Evolutionary conservation across 2,113 vertebrate genomes (phyloP), one percentile per base, ranked within the genome.

Genomic region (Passer domesticus): DNA sequence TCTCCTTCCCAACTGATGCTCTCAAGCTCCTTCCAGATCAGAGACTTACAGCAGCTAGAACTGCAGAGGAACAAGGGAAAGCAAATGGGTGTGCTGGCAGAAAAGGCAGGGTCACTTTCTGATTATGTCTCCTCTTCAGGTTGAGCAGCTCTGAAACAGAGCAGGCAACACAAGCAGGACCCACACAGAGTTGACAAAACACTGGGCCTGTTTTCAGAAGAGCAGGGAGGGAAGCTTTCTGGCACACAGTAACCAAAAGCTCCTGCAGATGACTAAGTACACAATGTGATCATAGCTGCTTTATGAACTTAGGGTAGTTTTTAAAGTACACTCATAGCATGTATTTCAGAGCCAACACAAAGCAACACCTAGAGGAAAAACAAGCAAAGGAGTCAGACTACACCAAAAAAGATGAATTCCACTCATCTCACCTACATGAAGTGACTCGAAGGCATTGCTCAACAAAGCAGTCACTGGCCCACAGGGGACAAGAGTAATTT

Each of bases 151-250:
- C 79, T 67, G 64, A 78, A 78, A 68, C 22, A 44, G 43, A 86
- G 33, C 56, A 86, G 67, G 79, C 80, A 86, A 86, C 0, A 5
- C 55, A 83, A 96, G 87, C 13, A 88, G 63, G 78, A 93, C 76
- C 90, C 68, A 93, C 85, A 88, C 70, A 88, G 67, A 93, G 93
- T 78, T 96, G 90, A 87, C 83, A 96, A 94, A 92, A 94, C 90
- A 93, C 2, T 15, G 47, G 60, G 49, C 60, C 86, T 95, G 82
- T 80, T 96, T 94, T 88, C 72, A 77, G 55, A 70, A 58, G 55
- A 77, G n/a, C 27, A 84, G 59, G 68, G 76, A 95, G 83, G 64
- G 82, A 94, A 90, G 28, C 44, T 92, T 93, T 75, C 77, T 77
- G 88, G 60, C 76, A 92, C 60, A 75, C 43, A 69, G 5, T 18